Conservation (phyloP, 2,888 invertebrate species). For the Anodontia alba region DNA sequence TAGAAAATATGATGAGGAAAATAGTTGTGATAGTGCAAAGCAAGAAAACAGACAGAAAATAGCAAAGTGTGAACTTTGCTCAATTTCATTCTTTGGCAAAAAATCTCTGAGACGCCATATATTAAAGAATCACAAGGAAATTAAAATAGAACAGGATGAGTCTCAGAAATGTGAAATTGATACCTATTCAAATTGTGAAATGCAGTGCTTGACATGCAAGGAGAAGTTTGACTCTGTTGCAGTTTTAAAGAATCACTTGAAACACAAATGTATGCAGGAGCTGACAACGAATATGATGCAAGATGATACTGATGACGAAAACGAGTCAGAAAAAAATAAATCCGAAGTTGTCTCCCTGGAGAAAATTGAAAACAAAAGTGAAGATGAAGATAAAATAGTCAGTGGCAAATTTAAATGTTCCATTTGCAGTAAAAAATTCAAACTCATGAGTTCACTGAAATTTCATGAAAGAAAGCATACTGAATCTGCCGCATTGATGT, state of each 20-base stretch:
- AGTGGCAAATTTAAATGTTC: background rate
- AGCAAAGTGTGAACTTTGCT: no score
- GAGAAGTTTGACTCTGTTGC: background rate
- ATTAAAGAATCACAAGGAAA: no score
- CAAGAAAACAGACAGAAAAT: no score
- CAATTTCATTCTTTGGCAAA: no score
- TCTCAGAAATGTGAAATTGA: no score
- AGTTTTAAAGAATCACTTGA: background rate
- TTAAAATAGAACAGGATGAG: no score
- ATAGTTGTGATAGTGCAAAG: no score
- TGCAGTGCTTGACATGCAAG: background rate
- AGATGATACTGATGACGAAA: background rate
- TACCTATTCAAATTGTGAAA: background rate
- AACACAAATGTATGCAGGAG: background rate
- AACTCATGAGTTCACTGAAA: background rate
- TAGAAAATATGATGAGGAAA: no score
- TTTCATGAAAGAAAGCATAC: background rate
- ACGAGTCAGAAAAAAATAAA: background rate
- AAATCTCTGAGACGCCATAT: no score
- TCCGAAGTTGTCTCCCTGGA: background rate
- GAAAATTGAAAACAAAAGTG: background rate
- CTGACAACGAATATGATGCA: background rate
- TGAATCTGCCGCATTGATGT: background rate
- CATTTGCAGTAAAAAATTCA: background rate
- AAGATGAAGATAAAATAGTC: background rate